phyloP scores from a whole-genome alignment of 2,113 vertebrate genomes.

The Chionodraco myersi region DNA sequence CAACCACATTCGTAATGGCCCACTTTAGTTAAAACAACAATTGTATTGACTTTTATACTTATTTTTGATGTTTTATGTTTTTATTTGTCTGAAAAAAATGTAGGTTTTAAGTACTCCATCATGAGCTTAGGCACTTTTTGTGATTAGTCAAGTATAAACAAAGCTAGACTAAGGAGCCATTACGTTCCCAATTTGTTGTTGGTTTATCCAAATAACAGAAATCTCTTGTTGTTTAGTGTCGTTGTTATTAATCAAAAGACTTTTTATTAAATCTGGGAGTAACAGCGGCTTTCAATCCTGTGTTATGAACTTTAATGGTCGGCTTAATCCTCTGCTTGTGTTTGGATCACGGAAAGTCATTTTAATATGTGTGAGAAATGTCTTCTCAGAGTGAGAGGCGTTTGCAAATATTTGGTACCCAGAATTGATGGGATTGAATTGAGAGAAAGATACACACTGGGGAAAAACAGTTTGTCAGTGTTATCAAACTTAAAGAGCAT shows the following conservation, averaged over 20 bases:
- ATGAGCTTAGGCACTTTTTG: too few relatives aligned
- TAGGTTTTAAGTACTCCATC: background rate
- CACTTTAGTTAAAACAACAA: background rate
- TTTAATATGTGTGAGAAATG: slow-evolving; percentile 12
- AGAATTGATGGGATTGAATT: background rate
- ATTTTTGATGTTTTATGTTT: background rate
- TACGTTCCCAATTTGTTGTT: too few relatives aligned
- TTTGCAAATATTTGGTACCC: slow-evolving; percentile 13
- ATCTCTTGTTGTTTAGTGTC: background rate
- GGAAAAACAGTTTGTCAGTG: background rate
- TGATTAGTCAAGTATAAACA: too few relatives aligned
- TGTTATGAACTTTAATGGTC: background rate
- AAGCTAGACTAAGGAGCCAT: too few relatives aligned
- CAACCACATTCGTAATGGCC: background rate
- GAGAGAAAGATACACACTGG: background rate
- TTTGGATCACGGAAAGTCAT: background rate
- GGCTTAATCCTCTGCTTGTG: background rate
- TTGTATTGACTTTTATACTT: too few relatives aligned
- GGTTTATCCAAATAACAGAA: too few relatives aligned
- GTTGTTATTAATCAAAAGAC: background rate
- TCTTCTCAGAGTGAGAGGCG: background rate
- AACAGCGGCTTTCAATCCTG: background rate
- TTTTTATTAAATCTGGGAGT: background rate
- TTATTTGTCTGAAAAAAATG: background rate
- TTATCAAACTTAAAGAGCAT: background rate